Evolutionary conservation across 2,797 vertebrate genomes (phyloP), one percentile per base, ranked within the genome.

Genomic region (Clarias fuscus): DNA sequence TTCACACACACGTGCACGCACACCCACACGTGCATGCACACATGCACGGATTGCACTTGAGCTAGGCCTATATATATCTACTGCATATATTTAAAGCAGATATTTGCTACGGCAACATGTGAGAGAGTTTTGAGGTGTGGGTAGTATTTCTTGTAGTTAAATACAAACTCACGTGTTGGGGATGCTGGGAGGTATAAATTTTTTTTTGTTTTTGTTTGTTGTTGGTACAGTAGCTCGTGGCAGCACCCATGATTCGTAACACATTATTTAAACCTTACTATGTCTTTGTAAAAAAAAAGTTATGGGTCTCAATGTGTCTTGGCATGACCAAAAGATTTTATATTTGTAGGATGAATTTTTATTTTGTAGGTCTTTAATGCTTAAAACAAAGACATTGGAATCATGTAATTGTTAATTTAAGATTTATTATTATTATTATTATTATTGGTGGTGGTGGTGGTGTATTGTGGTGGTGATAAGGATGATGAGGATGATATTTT

Each of bases 21-120:
- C 83, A 58, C 24, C 48, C 83, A 84, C 83, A 48, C 24, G 11
- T n/a, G 17, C 82, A 53, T 61, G 77, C 72, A 37, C 83, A 71
- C 37, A 72, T 27, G 58, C 65, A 83, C 14, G 58, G 7, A 17
- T 17, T 84, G 72, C 37, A 77, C 27, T 67, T 67, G 70, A 67
- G 43, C 40, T 30, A 67, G 70, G 30, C 30, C 43, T 67, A 71
- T 70, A 86, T 67, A 86, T 77, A 82, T 37, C 53, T 56, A 82
- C 43, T 78, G 1, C 56, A 3, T 33, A 24, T 82, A 58, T 22
- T 30, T 64, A 64, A 75, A 84, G 24, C 56, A 61, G 70, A 76
- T 62, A 75, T 56, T 56, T 56, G 37, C 56, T 58, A 20, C 37
- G 7, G 14, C 48, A 68, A 80, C 61, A 27, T 33, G 24, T 61